Percentiles rank a stretch among this genome's conserved stretches.
Conservation (phyloP, 2,113 vertebrate genomes). For the Coracopsis vasa region DNA sequence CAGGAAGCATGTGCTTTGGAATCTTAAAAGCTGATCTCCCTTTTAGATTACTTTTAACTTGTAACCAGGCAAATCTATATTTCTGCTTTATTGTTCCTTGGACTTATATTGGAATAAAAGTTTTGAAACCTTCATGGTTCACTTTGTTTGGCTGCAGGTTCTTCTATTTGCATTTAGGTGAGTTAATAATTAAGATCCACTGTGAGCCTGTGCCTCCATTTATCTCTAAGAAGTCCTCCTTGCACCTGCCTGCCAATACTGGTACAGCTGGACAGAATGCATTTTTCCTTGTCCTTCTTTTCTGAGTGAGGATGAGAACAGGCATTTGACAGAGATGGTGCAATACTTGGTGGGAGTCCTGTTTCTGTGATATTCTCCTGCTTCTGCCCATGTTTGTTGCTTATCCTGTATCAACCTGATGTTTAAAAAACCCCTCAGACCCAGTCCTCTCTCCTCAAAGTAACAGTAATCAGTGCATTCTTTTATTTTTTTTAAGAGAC, state of each 20-base stretch:
- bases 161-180: background rate
- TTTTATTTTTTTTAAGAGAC: background rate
- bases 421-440: background rate
- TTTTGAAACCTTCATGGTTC: accelerated
- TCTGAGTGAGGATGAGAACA: background rate
- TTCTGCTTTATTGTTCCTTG: background rate
- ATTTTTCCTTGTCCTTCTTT: background rate
- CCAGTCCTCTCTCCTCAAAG: background rate
- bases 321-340: background rate
- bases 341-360: background rate
- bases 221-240: background rate
- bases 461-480: background rate
- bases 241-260: background rate
- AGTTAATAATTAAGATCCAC: background rate
- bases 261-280: background rate
- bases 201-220: background rate
- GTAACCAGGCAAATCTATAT: background rate
- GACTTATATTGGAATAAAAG: background rate
- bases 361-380: background rate
- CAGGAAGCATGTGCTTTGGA: background rate
- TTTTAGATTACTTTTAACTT: background rate
- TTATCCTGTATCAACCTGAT: background rate
- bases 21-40: background rate
- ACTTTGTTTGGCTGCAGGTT: background rate
- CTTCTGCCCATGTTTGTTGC: accelerated